Evolutionary conservation across 2,113 vertebrate genomes (phyloP).

Genomic region (Gnathonemus echidnorhynchus): DNA sequence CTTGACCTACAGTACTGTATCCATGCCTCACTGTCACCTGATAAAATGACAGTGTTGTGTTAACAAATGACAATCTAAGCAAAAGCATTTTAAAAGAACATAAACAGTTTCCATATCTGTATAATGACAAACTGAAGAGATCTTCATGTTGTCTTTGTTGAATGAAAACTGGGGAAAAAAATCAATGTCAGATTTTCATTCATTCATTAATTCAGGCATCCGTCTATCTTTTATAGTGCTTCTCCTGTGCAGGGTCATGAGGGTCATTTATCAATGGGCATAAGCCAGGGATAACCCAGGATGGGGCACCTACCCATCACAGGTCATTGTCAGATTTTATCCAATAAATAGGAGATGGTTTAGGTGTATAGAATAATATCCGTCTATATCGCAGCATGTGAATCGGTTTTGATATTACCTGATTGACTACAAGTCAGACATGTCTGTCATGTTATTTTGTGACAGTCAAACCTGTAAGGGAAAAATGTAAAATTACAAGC

Average conservation of each 20-base stretch:
- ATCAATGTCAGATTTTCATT: neutral
- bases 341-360: neutral
- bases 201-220: neutral
- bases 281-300: neutral
- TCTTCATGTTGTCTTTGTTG: neutral
- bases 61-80: neutral
- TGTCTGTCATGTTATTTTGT: neutral
- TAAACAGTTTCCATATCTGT: neutral
- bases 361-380: neutral
- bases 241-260: neutral
- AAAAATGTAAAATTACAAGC: neutral
- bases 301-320: neutral
- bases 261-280: neutral
- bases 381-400: neutral
- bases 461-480: neutral
- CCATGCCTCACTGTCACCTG: neutral
- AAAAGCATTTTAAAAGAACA: neutral
- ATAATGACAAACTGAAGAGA: neutral
- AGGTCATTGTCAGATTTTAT: neutral
- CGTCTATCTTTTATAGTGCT: neutral
- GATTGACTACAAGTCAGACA: neutral
- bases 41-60: neutral
- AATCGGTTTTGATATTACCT: neutral
- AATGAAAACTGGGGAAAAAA: neutral
- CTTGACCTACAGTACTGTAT: neutral